Evolutionary conservation across 2,113 vertebrate species (phyloP), one percentile per base, ranked within the genome.

Genomic region (Heterotilapia buettikoferi): DNA sequence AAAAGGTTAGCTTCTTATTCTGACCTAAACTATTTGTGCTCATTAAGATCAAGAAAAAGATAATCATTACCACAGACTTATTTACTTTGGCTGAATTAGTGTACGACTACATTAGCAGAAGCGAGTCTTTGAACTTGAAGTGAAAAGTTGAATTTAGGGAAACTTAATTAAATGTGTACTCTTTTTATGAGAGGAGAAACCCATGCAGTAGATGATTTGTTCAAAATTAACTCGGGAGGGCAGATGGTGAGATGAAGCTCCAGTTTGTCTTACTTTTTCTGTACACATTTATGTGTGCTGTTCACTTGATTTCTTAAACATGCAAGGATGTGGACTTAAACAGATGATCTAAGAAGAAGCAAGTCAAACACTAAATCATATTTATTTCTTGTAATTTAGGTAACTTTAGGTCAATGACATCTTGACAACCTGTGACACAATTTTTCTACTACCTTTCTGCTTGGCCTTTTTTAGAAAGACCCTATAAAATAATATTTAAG

Each of bases 1-100:
- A 45, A 93, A 92, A 93, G 95, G 93, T 95, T 93, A 88, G 86
- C 83, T 38, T 93, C 86, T 80, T 43, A 79, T 89, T 94, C 83
- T 90, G 92, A 93, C 94, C 94, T 63, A 57, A 90, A 88, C 92
- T 92, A 93, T 93, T 93, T 92, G 73, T 86, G 87, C 90, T 95
- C 92, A 94, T 95, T 94, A 94, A 92, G 88, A 94, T 92, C 89
- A 95, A 96, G 92, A 92, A 91, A 94, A 91, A 93, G 84, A 89
- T 86, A 84, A 95, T 95, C 84, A 94, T 94, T 91, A 93, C 84
- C 89, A 45, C 87, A 59, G 66, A 83, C 90, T 88, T 92, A 88
- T 94, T 94, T 92, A 92, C 86, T 94, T 93, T 89, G 90, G 89
- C 89, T 88, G 93, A 94, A 92, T 94, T 93, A 94, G 89, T 40